Base-by-base conservation (phyloP, 2,113 vertebrate species). In the Dicerorhinus sumatrensis region DNA sequence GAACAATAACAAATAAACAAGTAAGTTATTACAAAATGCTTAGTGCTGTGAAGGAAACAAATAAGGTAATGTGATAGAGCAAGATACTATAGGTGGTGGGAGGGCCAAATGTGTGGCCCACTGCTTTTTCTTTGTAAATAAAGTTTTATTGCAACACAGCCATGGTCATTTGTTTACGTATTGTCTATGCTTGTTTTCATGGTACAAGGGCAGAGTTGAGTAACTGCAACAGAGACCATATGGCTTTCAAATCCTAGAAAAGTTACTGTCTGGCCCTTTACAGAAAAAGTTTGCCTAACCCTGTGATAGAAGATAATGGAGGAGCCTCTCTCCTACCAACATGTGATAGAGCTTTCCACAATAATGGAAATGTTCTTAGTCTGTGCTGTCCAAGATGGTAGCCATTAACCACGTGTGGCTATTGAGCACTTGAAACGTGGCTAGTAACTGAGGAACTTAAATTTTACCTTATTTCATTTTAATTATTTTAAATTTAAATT, bases 391-490 rank as follows among this genome's bases (percentile, higher is more conserved):
- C 58, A 25, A 10, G 25, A 39, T 51, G 27, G 21, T 16, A 79
- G 82, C 62, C 69, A 79, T 16, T 39, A 33, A 65, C 62, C 12
- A 60, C 11, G 20, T 10, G 51, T n/a, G 72, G 62, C 48, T 51
- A 67, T 1, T 56, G 73, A 86, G 36, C 33, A 42, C 13, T 42
- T 58, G 31, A 90, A 76, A 76, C 12, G 29, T 48, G 72, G 14
- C 86, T 58, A 91, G 54, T 46, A 46, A 69, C 23, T 2, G 14
- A 83, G 70, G 31, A 79, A 80, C 48, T 75, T 79, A 67, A 29
- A 60, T 58, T 56, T 85, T 60, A 85, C 10, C 48, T 76, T 75
- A 69, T 56, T 95, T 81, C n/a, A 95, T 81, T 79, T 94, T 77
- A 90, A 73, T 77, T 39, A 60, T 95, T 60, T 91, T 89, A 89